Evolutionary conservation across 2,888 invertebrate species (phyloP).

Genomic region (Celastrina argiolus): DNA sequence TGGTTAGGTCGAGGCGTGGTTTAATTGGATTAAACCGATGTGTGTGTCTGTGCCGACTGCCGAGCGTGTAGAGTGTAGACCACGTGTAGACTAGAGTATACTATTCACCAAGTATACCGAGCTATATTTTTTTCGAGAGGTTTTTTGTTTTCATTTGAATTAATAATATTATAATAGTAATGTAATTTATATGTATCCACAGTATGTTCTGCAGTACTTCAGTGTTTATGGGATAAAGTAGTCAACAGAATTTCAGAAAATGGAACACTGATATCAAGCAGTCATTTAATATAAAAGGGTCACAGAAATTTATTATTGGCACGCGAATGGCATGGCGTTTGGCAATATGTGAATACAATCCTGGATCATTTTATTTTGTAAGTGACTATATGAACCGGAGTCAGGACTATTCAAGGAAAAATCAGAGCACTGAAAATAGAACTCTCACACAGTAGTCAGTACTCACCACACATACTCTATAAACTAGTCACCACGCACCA

Average conservation of each 20-base stretch:
- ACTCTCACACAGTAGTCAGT: too few relatives aligned
- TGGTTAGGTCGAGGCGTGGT: constrained; percentile 5
- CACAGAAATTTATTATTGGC: not conserved
- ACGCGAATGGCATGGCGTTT: not conserved
- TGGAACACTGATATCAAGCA: not conserved
- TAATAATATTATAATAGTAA: too few relatives aligned
- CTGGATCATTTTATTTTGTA: not conserved
- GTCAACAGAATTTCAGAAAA: not conserved
- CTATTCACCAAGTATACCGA: not conserved
- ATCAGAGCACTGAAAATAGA: too few relatives aligned
- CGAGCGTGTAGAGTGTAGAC: not conserved
- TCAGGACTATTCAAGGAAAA: too few relatives aligned
- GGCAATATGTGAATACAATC: not conserved
- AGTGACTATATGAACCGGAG: too few relatives aligned
- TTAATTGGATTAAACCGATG: constrained; percentile 7
- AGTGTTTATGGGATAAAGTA: not conserved
- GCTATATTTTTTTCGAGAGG: too few relatives aligned
- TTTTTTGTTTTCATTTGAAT: too few relatives aligned
- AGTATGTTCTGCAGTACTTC: not conserved
- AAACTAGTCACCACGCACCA: too few relatives aligned
- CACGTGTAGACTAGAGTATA: not conserved
- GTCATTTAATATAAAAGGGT: not conserved
- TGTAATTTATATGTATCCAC: too few relatives aligned
- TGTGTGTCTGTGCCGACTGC: not conserved
- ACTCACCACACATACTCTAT: too few relatives aligned